Conservation (phyloP, 2,888 invertebrate species). For the Anorthoa munda region DNA sequence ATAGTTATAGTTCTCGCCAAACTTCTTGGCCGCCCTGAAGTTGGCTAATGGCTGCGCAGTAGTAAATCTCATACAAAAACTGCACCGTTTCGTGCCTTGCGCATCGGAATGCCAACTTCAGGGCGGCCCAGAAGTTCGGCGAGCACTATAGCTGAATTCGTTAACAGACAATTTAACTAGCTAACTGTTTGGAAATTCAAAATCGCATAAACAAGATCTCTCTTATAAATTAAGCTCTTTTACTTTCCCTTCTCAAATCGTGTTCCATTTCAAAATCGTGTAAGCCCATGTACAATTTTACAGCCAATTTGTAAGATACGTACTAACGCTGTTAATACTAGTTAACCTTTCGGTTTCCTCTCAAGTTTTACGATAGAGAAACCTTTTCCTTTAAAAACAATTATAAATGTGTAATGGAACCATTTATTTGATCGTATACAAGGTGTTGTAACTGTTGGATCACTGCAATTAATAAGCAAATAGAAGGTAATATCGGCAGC, state of each 20-base stretch:
- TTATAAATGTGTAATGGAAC: conserved; percentile 27
- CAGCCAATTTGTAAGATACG: conserved; percentile 5
- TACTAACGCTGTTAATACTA: no score
- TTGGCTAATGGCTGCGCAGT: no score
- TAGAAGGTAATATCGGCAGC: conserved; percentile 35
- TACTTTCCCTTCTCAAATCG: conserved; percentile 11
- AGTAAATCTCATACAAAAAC: no score
- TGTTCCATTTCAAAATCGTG: conserved; percentile 10
- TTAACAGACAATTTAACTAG: background rate
- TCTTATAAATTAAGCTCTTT: background rate
- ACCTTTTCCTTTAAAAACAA: conserved; percentile 4
- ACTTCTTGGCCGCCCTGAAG: no score
- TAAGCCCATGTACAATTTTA: background rate
- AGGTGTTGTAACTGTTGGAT: conserved; percentile 49
- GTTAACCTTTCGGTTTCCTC: conserved; percentile 17
- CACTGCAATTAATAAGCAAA: conserved; percentile 47
- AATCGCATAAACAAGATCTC: background rate
- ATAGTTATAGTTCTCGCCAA: no score
- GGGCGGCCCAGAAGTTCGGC: no score
- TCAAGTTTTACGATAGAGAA: background rate
- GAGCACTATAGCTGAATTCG: background rate
- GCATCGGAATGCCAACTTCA: no score
- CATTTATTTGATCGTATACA: conserved; percentile 15
- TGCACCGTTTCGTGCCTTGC: no score
- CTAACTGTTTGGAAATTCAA: background rate